Evolutionary conservation across 2,797 vertebrate genomes (phyloP).

Genomic region (Orestias chungarensis): DNA sequence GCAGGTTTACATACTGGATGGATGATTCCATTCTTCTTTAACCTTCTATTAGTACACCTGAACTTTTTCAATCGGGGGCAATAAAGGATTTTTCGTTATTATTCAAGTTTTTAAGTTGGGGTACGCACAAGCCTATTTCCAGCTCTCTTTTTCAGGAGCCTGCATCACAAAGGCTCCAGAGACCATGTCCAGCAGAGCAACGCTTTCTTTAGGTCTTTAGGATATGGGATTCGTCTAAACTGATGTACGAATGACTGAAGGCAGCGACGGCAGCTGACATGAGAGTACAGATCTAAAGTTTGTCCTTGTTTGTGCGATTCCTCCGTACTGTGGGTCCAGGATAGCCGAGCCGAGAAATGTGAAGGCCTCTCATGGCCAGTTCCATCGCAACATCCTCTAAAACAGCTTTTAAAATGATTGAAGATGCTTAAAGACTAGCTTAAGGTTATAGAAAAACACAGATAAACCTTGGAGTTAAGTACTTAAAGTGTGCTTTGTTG

Average conservation of each 20-base stretch:
- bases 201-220: constrained; percentile 9
- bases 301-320: constrained; percentile 61
- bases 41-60: neutral
- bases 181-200: neutral
- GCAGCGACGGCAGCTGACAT: constrained; percentile 38
- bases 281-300: constrained; percentile 40
- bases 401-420: constrained; percentile 6
- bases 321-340: constrained; percentile 48
- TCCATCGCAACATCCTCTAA: constrained; percentile 49
- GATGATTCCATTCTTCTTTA: too few species aligned
- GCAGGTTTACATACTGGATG: too few species aligned
- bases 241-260: constrained; percentile 20
- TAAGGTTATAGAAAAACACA: neutral
- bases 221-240: constrained; percentile 17
- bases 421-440: constrained; percentile 9
- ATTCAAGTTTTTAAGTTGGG: neutral
- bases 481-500: neutral
- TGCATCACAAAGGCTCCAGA: constrained; percentile 17
- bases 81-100: neutral
- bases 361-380: constrained; percentile 35
- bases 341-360: constrained; percentile 43
- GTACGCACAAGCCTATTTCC: neutral
- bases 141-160: neutral
- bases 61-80: neutral
- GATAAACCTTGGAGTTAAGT: neutral